Evolutionary conservation across 2,888 invertebrate species (phyloP), one percentile per base, ranked within the genome.

Genomic region (Melipona bicolor): DNA sequence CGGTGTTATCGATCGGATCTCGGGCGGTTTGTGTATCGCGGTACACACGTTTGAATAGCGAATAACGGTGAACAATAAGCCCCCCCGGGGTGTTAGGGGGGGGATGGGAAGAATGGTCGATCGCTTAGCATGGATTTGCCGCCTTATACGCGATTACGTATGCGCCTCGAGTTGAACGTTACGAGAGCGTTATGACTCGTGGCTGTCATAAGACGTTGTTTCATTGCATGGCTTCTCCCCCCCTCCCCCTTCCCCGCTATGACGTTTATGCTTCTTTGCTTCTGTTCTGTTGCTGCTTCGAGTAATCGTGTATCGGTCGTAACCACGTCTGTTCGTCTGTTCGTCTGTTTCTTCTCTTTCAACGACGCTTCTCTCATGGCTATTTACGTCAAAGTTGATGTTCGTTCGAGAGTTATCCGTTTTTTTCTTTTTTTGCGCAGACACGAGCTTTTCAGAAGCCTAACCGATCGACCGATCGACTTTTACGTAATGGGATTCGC

Each of bases 71-170:
- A 9, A 4, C 43, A 43, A 43, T 43, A 9, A 43, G 43, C 36
- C 36, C 9, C 9, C 43, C 43, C 32, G 32, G 32, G 4, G 32
- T 0, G 32, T 32, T 32, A 32, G 4, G 32, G 43, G 43, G 43
- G 11, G 21, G 11, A 13, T 5, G 21, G 64, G 19, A 21, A 19
- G 27, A 68, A 36, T 70, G 71, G 69, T 6, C 24, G 84, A 43
- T 84, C 84, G 79, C 52, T 85, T 75, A 85, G 68, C 69, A 76
- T 81, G 85, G 85, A 84, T 84, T 85, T 85, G 50, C 72, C 68
- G 43, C 70, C 65, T 80, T 68, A 80, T n/a, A 36, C 72, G 75
- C 84, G 87, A 87, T 87, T 83, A 87, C 85, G 78, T 84, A 83
- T 77, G 85, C 85, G 61, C 70, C 27, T n/a, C 21, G 67, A 71